Evolutionary conservation across 2,797 vertebrate genomes (phyloP).

Genomic region (Neomorphus geoffroyi): DNA sequence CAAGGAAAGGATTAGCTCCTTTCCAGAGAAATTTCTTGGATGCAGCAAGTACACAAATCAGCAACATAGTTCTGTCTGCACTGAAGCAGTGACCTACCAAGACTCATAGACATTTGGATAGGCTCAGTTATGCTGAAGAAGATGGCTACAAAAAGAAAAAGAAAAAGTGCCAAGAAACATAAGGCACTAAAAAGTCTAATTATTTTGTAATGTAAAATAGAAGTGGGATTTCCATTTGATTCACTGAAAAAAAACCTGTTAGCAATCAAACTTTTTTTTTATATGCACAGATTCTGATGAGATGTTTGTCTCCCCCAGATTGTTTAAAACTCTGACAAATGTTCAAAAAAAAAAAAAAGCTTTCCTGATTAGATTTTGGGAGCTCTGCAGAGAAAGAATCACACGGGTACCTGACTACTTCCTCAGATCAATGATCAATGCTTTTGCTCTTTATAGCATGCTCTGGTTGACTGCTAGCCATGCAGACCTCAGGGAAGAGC

Average conservation of each 20-base stretch:
- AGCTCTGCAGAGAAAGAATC: background rate
- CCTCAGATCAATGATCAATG: background rate
- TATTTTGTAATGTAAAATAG: background rate
- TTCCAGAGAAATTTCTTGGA: background rate
- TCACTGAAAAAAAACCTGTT: background rate
- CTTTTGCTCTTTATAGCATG: background rate
- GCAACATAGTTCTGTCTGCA: background rate
- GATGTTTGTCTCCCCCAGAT: background rate
- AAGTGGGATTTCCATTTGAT: background rate
- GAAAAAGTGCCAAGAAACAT: background rate
- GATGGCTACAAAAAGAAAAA: background rate
- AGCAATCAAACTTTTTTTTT: background rate
- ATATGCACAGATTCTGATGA: background rate
- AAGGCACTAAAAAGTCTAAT: background rate
- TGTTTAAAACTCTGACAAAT: background rate
- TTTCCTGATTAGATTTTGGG: conserved; percentile 4
- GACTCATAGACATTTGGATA: background rate
- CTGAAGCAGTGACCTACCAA: background rate
- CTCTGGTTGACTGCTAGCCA: background rate
- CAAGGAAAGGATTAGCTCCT: background rate
- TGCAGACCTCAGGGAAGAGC: background rate
- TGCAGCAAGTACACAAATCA: background rate
- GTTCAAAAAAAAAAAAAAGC: background rate
- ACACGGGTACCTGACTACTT: background rate
- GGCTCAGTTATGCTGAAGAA: background rate